Evolutionary conservation across 2,797 vertebrate species (phyloP).

Genomic region (Hafferia zeledoni): DNA sequence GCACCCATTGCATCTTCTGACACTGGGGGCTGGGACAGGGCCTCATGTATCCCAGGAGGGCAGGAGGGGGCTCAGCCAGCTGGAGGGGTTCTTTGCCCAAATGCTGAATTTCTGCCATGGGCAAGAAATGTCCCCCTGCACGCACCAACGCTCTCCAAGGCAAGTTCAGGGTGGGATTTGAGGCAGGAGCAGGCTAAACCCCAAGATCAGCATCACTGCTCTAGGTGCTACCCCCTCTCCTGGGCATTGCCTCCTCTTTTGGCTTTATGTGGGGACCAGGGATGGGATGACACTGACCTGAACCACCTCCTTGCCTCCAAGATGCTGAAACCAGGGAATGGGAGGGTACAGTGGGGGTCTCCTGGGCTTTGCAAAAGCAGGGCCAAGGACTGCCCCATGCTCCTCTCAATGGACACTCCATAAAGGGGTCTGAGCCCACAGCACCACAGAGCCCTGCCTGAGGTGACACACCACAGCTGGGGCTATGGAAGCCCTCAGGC

Average conservation of each 20-base stretch:
- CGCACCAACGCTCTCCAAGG: background rate
- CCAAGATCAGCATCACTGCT: background rate
- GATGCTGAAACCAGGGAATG: background rate
- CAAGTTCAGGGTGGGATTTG: background rate
- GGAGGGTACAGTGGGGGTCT: background rate
- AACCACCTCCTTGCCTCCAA: background rate
- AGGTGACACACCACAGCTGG: background rate
- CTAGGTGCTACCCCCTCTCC: background rate
- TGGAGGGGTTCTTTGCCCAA: background rate
- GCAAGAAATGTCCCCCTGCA: background rate
- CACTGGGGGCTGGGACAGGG: rapidly evolving
- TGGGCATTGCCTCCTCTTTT: background rate
- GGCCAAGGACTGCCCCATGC: background rate
- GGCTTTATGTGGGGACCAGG: rapidly evolving
- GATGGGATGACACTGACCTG: background rate
- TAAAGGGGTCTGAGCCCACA: background rate
- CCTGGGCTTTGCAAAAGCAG: background rate
- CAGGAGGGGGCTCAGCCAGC: background rate
- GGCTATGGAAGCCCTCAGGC: background rate
- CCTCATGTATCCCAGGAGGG: rapidly evolving
- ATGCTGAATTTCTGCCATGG: background rate
- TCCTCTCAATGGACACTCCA: background rate
- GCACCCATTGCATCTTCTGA: background rate
- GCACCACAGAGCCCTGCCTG: rapidly evolving
- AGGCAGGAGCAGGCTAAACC: background rate